Conservation (phyloP, 2,113 vertebrate genomes). For the Microcebus jonahi region DNA sequence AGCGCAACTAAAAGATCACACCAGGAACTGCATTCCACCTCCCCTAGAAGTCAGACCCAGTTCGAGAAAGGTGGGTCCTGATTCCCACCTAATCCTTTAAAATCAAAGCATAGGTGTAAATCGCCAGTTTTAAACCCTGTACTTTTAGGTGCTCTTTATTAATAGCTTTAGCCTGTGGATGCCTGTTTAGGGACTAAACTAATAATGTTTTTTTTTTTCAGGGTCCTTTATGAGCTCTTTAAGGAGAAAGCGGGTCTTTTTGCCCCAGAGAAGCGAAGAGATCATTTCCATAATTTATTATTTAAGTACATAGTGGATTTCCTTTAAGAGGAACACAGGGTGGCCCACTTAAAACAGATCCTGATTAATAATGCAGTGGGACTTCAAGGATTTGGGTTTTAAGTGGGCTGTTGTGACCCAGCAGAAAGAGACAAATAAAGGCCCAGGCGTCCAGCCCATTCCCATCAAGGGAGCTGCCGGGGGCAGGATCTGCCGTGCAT, state of each 20-base stretch:
- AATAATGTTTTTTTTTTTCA: constrained; percentile 31
- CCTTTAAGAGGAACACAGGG: constrained; percentile 26
- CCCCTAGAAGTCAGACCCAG: neutral
- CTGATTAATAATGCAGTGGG: constrained; percentile 49
- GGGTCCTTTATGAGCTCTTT: neutral
- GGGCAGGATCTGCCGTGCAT: neutral
- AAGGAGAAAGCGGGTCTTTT: constrained; percentile 55
- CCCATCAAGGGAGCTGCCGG: neutral
- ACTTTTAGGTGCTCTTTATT: neutral
- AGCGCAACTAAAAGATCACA: neutral
- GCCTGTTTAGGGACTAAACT: neutral
- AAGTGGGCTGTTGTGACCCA: neutral
- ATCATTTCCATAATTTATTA: constrained; percentile 59
- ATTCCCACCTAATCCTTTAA: neutral
- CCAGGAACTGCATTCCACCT: neutral
- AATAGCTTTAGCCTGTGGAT: neutral
- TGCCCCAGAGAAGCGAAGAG: constrained; percentile 16
- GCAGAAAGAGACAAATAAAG: neutral
- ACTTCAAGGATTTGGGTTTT: constrained; percentile 11
- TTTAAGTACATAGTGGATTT: constrained; percentile 37
- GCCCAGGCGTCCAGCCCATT: neutral
- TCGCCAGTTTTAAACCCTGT: neutral
- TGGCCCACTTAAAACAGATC: constrained; percentile 36
- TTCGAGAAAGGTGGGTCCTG: neutral
- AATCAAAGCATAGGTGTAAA: neutral